Evolutionary conservation across 2,113 vertebrate genomes (phyloP).

Genomic region (Capricornis sumatraensis): DNA sequence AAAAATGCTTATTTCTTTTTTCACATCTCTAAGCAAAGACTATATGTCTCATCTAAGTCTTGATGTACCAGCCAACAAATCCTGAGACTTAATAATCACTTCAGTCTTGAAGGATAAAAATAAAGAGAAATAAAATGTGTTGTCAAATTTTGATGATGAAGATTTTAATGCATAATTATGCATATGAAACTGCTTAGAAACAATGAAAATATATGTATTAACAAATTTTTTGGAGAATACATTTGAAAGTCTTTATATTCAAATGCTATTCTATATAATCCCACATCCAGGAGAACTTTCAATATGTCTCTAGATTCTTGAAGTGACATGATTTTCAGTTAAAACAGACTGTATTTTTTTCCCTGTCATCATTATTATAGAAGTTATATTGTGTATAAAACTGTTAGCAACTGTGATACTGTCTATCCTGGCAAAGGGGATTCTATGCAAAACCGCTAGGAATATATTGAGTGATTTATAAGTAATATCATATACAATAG

Average conservation of each 20-base stretch:
- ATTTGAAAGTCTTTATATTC: background rate
- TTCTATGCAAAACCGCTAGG: background rate
- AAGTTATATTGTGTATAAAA: background rate
- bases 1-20: background rate
- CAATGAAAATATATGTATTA: background rate
- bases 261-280: background rate
- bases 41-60: background rate
- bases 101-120: background rate
- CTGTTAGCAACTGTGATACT: background rate
- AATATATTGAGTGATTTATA: background rate
- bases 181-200: background rate
- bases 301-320: background rate
- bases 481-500: background rate
- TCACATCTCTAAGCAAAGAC: background rate
- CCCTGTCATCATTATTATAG: background rate
- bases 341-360: background rate
- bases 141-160: background rate
- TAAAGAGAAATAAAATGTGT: background rate
- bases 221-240: background rate
- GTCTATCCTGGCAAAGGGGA: background rate
- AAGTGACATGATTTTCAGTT: background rate
- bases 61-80: background rate
- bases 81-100: background rate
- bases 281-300: background rate
- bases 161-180: background rate